Percentiles rank a stretch among this genome's conserved stretches.
These are phyloP conservation scores for Linyphia triangularis DNA, from an alignment of 2,888 invertebrate genomes.

Conservation along the genomic window DNA sequence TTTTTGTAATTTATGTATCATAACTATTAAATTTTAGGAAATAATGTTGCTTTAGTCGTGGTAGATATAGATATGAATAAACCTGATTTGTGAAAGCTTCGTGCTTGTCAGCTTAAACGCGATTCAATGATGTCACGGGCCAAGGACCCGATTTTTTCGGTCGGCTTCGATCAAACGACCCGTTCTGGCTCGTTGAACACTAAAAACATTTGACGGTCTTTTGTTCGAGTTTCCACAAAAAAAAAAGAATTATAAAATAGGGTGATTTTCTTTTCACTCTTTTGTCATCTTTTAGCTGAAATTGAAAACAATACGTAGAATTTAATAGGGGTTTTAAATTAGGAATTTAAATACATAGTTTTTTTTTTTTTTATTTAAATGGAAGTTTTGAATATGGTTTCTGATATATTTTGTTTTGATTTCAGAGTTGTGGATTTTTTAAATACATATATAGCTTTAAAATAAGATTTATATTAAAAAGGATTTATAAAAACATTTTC, in stretches of 20 bases:
- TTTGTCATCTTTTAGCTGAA: conserved; percentile 33
- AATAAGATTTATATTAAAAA: too few species aligned
- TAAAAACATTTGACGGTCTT: conserved; percentile 62
- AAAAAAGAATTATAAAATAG: conserved; percentile 46
- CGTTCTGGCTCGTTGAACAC: conserved; percentile 59
- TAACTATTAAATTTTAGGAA: not conserved
- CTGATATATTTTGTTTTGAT: too few species aligned
- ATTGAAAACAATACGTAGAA: not conserved
- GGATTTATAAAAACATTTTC: too few species aligned
- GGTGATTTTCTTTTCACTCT: conserved; percentile 50
- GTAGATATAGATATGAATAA: conserved; percentile 7
- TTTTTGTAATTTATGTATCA: too few species aligned
- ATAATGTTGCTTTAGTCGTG: not conserved
- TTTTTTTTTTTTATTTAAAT: too few species aligned
- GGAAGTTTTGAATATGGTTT: too few species aligned
- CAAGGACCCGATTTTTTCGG: conserved; percentile 48
- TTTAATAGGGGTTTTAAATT: not conserved
- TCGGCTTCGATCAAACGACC: conserved; percentile 65
- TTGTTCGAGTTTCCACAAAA: conserved; percentile 64
- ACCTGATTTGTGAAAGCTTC: conserved; percentile 39
- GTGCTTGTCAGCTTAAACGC: conserved; percentile 32
- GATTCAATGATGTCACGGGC: conserved; percentile 54
- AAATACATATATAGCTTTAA: too few species aligned
- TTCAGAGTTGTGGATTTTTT: too few species aligned
- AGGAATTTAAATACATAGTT: too few species aligned